A percentile compares a stretch with the other conserved stretches of the same genome.
Conservation (phyloP, 2,797 vertebrate genomes). For the Poecile montanus region DNA sequence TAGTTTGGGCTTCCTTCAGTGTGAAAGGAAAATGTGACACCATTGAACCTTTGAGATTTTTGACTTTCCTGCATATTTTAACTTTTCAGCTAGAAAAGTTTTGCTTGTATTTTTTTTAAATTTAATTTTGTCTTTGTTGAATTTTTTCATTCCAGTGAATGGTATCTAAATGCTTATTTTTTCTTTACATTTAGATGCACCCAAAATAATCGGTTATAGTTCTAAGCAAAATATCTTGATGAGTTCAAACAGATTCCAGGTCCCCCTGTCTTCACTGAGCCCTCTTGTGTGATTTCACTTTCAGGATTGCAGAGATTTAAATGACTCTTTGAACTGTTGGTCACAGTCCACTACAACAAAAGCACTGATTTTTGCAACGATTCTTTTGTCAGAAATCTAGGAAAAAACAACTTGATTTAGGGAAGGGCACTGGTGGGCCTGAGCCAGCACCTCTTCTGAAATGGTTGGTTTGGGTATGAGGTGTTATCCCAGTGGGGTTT, state of each 20-base stretch:
- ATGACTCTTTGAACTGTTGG: not conserved
- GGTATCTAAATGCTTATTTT: not conserved
- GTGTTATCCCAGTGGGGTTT: not conserved
- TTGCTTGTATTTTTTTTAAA: not conserved
- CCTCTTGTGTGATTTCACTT: not conserved
- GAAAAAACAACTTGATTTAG: not conserved
- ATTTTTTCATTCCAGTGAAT: not conserved
- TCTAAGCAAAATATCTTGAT: not conserved
- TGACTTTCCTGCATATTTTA: not conserved
- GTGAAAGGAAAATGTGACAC: not conserved
- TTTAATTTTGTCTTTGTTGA: not conserved
- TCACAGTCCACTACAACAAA: not conserved
- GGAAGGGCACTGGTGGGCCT: not conserved
- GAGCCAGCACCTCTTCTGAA: not conserved
- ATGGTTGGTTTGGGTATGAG: not conserved
- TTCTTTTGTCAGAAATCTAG: not conserved
- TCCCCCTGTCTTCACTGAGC: not conserved
- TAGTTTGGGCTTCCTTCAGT: not conserved
- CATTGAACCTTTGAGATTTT: not conserved
- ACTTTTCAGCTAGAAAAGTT: not conserved
- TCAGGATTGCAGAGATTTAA: not conserved
- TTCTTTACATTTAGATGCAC: not conserved
- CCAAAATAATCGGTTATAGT: not conserved
- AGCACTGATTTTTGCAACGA: not conserved
- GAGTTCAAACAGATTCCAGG: not conserved